A percentile compares a stretch with the other conserved stretches of the same genome.
Evolutionary conservation across 1,140 invertebrate genomes (phyloP).

Genomic region (Papilio aristodemus): DNA sequence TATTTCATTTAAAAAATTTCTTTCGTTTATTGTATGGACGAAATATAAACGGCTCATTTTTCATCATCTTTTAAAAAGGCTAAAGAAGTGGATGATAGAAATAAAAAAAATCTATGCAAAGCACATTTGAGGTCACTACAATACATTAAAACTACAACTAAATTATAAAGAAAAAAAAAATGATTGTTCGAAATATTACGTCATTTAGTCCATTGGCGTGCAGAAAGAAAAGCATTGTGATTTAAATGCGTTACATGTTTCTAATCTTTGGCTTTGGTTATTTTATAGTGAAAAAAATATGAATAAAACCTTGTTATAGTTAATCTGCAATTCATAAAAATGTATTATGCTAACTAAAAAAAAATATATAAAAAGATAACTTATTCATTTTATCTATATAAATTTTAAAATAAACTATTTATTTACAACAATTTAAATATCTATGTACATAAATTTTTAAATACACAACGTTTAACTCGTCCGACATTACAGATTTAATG

Average conservation of each 20-base stretch:
- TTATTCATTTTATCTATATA: slow-evolving; percentile 47
- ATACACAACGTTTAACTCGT: slow-evolving; percentile 70
- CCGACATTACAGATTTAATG: slow-evolving; percentile 56
- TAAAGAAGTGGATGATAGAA: background rate
- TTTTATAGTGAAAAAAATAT: slow-evolving; percentile 51
- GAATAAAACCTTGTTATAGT: slow-evolving; percentile 40
- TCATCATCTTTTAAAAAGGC: background rate
- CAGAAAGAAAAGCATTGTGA: slow-evolving; percentile 24
- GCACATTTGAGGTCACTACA: slow-evolving; percentile 20
- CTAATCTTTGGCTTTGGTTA: slow-evolving; percentile 66
- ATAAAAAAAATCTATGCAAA: slow-evolving; percentile 6
- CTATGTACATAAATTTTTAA: slow-evolving; percentile 72
- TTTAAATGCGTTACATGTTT: slow-evolving; percentile 32
- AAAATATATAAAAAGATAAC: slow-evolving; percentile 42
- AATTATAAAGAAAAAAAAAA: slow-evolving; percentile 18
- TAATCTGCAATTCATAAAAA: slow-evolving; percentile 38
- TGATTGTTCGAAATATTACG: slow-evolving; percentile 19
- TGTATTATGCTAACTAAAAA: slow-evolving; percentile 40
- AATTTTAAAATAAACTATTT: slow-evolving; percentile 71
- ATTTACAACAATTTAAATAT: slow-evolving; percentile 77
- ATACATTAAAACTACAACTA: slow-evolving; percentile 14
- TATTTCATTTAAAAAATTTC: no score
- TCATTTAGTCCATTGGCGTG: background rate
- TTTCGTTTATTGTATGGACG: no score
- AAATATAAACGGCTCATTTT: background rate